Conservation (phyloP, 2,113 vertebrate genomes). For the Cariama cristata region DNA sequence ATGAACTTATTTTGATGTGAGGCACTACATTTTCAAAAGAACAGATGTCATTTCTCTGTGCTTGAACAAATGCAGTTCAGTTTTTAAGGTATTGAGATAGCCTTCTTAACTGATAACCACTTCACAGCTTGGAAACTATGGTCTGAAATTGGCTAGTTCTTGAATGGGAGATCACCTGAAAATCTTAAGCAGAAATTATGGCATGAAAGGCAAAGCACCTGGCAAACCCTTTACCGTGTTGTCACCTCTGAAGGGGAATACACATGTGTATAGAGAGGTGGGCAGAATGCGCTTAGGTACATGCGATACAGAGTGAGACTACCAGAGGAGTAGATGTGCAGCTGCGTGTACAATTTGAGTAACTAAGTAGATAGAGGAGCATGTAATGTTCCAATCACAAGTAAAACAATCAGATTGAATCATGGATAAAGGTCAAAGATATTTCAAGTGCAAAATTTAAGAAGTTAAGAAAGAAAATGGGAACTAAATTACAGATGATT, state of each 20-base stretch:
- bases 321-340: neutral
- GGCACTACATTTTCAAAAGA: neutral
- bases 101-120: neutral
- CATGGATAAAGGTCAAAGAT: neutral
- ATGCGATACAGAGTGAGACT: neutral
- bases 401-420: neutral
- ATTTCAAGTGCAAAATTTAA: neutral
- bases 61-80: neutral
- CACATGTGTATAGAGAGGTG: rapidly evolving
- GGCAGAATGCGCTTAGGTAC: neutral
- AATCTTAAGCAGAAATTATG: neutral
- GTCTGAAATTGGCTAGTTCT: neutral
- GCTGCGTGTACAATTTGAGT: neutral
- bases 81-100: neutral
- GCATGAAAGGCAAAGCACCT: neutral
- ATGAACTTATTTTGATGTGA: neutral
- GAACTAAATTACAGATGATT: neutral
- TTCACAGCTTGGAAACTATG: neutral
- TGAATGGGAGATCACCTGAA: neutral
- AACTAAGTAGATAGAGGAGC: neutral
- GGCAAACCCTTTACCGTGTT: neutral
- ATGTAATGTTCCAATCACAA: neutral
- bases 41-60: neutral
- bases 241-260: neutral
- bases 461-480: neutral